Evolutionary conservation across 1,140 invertebrate genomes (phyloP).

Genomic region (Apocrypta bakeri): DNA sequence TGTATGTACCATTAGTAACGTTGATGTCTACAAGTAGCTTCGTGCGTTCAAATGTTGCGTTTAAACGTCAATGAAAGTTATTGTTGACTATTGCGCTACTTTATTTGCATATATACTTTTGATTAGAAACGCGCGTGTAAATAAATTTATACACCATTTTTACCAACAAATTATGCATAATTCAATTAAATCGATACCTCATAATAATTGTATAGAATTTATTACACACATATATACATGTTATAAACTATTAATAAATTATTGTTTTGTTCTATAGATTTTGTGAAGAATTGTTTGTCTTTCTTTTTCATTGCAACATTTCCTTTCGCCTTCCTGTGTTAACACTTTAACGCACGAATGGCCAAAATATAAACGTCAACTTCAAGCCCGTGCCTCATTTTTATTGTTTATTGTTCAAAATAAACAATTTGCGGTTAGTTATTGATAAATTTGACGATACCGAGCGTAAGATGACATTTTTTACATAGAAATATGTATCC

Average conservation of each 20-base stretch:
- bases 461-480: too few species aligned
- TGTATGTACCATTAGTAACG: too few species aligned
- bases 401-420: too few species aligned
- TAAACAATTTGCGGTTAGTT: too few species aligned
- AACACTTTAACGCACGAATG: too few species aligned
- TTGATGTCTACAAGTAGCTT: not conserved
- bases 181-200: not conserved
- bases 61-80: not conserved
- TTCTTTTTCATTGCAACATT: not conserved
- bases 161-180: not conserved
- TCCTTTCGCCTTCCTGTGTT: not conserved
- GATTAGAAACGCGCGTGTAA: not conserved
- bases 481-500: too few species aligned
- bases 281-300: not conserved
- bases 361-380: too few species aligned
- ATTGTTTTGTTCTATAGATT: conserved; percentile 15
- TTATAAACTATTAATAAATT: conserved; percentile 4
- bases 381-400: too few species aligned
- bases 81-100: not conserved
- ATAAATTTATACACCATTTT: not conserved
- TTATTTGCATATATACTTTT: not conserved
- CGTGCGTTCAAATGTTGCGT: not conserved
- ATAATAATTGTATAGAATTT: not conserved
- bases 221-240: not conserved
- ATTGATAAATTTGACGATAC: too few species aligned